Evolutionary conservation across 2,888 invertebrate species (phyloP).

Genomic region (Platypus cylindrus): DNA sequence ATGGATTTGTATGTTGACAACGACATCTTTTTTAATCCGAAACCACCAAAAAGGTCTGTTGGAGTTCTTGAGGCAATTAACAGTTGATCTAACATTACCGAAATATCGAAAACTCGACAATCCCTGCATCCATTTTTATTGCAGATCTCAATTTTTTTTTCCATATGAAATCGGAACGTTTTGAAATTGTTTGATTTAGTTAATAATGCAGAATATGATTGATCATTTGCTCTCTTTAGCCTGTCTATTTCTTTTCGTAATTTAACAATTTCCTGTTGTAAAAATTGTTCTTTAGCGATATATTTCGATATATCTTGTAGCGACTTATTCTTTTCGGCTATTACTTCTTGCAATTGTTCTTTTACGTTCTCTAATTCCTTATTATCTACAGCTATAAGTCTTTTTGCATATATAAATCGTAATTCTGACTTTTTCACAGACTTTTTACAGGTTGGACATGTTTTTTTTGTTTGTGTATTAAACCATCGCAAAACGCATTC

Average conservation of each 20-base stretch:
- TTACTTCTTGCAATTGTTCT: slow-evolving; percentile 45
- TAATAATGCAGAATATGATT: no score
- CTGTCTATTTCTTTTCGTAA: no score
- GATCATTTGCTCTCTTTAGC: no score
- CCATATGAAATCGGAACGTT: slow-evolving; percentile 46
- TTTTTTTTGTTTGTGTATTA: slow-evolving; percentile 38
- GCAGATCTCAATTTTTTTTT: slow-evolving; percentile 53
- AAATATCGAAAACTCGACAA: slow-evolving; percentile 69
- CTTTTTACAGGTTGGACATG: slow-evolving; percentile 82
- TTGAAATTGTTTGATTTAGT: no score
- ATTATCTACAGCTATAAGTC: slow-evolving; percentile 64
- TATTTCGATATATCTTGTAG: slow-evolving; percentile 50
- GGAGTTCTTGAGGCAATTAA: slow-evolving; percentile 62
- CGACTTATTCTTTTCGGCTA: slow-evolving; percentile 43
- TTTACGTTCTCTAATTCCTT: slow-evolving; percentile 57
- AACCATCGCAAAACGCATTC: slow-evolving; percentile 71
- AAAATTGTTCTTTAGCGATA: slow-evolving; percentile 31
- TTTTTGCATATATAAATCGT: slow-evolving; percentile 60
- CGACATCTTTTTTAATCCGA: slow-evolving; percentile 65
- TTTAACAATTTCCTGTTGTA: slow-evolving; percentile 31
- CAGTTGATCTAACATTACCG: slow-evolving; percentile 37
- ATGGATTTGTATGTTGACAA: slow-evolving; percentile 50
- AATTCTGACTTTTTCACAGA: slow-evolving; percentile 30
- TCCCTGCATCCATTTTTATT: slow-evolving; percentile 59
- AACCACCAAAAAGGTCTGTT: slow-evolving; percentile 61